Evolutionary conservation across 2,113 vertebrate species (phyloP).

Genomic region (Sebastes schlegelii): DNA sequence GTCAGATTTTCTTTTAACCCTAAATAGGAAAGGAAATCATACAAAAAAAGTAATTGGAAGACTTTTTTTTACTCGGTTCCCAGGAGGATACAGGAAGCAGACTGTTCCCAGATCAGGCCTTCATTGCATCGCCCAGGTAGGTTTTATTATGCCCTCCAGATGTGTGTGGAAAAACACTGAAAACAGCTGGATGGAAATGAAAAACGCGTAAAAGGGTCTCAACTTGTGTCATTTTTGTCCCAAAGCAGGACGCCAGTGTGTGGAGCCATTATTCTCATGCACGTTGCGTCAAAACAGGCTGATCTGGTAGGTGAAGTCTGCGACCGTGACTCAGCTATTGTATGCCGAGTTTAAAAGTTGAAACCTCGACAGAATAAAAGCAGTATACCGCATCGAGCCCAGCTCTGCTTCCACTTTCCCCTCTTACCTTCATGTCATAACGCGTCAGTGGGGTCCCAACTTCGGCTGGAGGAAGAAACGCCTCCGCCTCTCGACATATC

Average conservation of each 20-base stretch:
- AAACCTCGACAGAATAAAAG: conserved; percentile 11
- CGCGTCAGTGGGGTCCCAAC: conserved; percentile 75
- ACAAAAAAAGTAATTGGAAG: no score
- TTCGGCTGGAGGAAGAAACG: conserved; percentile 65
- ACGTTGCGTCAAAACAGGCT: conserved; percentile 74
- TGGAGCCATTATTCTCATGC: conserved; percentile 29
- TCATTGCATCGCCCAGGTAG: not conserved
- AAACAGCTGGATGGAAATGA: not conserved
- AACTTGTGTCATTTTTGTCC: conserved; percentile 51
- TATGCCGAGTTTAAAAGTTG: conserved; percentile 55
- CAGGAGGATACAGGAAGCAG: not conserved
- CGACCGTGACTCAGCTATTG: conserved; percentile 81
- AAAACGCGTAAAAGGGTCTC: not conserved
- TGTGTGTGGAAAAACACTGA: not conserved
- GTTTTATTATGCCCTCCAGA: not conserved
- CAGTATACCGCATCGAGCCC: not conserved
- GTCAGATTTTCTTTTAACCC: no score
- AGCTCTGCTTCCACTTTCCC: conserved; percentile 8
- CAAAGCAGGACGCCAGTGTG: conserved; percentile 40
- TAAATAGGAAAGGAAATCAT: no score
- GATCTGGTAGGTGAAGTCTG: conserved; percentile 51
- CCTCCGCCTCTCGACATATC: conserved; percentile 76
- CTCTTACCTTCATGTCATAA: conserved; percentile 80
- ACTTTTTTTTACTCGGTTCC: no score
- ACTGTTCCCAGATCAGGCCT: conserved; percentile 38